Evolutionary conservation across 2,113 vertebrate species (phyloP).

Genomic region (Puma concolor): DNA sequence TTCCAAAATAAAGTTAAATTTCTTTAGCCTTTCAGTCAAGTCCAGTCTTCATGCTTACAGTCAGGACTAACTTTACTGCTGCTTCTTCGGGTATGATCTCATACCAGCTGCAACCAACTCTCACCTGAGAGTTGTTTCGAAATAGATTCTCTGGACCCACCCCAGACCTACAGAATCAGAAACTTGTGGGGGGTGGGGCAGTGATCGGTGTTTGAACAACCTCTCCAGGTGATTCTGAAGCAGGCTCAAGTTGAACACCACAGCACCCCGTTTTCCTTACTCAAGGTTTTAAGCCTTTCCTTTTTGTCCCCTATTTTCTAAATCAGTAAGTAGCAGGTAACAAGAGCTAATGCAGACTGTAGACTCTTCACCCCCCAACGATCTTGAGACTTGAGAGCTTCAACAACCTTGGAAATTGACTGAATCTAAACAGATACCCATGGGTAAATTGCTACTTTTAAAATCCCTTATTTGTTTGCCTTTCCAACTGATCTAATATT

Average conservation of each 20-base stretch:
- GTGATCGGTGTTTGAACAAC: background rate
- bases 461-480: background rate
- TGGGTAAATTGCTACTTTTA: conserved; percentile 1
- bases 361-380: background rate
- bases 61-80: background rate
- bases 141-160: background rate
- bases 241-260: background rate
- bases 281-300: background rate
- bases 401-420: background rate
- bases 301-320: background rate
- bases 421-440: background rate
- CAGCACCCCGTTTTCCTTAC: background rate
- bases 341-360: background rate
- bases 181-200: background rate
- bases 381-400: background rate
- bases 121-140: background rate
- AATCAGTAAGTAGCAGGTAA: background rate
- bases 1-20: background rate
- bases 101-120: background rate
- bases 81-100: background rate
- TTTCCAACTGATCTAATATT: background rate
- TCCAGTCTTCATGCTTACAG: background rate
- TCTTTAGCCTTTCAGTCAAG: background rate
- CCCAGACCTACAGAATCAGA: background rate
- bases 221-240: background rate